phyloP scores from a whole-genome alignment of 2,888 invertebrate species.

The Meiosimyza platycephala region DNA sequence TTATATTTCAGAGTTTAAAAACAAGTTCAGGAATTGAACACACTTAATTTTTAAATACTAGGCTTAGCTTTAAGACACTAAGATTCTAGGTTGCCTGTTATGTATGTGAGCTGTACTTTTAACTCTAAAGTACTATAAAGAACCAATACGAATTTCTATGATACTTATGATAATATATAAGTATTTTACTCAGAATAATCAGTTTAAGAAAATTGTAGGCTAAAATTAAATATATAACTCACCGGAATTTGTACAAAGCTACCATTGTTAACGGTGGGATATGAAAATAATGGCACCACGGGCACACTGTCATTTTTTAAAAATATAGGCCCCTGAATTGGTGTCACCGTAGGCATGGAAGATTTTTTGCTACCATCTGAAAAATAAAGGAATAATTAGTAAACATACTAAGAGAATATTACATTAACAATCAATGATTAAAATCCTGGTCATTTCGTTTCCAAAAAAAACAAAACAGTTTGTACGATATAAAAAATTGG shows the following conservation, averaged over 20 bases:
- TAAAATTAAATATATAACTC: constrained; percentile 69
- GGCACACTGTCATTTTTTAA: constrained; percentile 87
- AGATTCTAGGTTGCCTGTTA: too few relatives aligned
- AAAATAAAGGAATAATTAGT: constrained; percentile 28
- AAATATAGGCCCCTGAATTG: constrained; percentile 89
- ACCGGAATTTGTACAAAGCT: constrained; percentile 91
- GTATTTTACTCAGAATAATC: too few relatives aligned
- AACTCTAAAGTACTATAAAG: too few relatives aligned
- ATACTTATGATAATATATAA: too few relatives aligned
- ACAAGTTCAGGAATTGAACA: too few relatives aligned
- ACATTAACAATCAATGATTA: background rate
- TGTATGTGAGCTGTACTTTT: too few relatives aligned
- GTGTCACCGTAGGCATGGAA: constrained; percentile 76
- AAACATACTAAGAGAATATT: background rate
- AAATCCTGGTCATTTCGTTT: background rate
- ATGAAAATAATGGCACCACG: constrained; percentile 87
- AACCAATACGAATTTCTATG: too few relatives aligned
- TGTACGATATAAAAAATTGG: too few relatives aligned
- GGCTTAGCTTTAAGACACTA: too few relatives aligned
- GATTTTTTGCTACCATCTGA: constrained; percentile 49
- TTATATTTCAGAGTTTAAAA: too few relatives aligned
- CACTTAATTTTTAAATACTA: too few relatives aligned
- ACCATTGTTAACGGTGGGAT: constrained; percentile 86
- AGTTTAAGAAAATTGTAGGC: too few relatives aligned
- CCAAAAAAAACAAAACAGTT: background rate